These are phyloP conservation scores for Dicerorhinus sumatrensis DNA, from an alignment of 2,113 vertebrate genomes.

Conservation along the genomic window DNA sequence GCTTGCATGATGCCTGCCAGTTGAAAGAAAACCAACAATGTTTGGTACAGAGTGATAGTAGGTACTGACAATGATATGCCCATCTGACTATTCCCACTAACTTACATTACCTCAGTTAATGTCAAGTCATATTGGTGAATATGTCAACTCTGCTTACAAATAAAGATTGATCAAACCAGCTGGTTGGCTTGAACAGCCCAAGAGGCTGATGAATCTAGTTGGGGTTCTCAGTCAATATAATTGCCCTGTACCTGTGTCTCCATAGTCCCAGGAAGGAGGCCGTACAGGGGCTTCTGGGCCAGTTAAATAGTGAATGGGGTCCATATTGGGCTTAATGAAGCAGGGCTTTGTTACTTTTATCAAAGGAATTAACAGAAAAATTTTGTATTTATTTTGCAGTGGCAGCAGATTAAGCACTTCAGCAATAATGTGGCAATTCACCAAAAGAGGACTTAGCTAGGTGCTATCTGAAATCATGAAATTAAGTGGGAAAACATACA, in stretches of 20 bases:
- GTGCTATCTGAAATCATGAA: conserved; percentile 81
- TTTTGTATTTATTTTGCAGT: conserved; percentile 76
- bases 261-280: neutral
- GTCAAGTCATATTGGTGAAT: neutral
- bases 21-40: neutral
- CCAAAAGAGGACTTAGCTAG: conserved; percentile 78
- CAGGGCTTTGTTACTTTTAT: conserved; percentile 72
- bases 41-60: neutral
- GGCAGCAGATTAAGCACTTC: conserved; percentile 78
- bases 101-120: neutral
- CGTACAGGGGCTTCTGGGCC: neutral
- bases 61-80: neutral
- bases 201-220: neutral
- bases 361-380: conserved; percentile 68
- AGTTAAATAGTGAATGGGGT: conserved; percentile 60
- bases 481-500: conserved; percentile 78
- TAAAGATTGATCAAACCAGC: neutral
- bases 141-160: neutral
- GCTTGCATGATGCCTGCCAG: neutral
- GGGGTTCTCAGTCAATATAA: neutral
- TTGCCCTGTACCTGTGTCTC: neutral
- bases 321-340: conserved; percentile 66
- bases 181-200: neutral
- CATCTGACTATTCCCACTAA: neutral
- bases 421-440: conserved; percentile 75